Conservation (phyloP, 2,797 vertebrate genomes). For the Sebastes ruberrimus region DNA sequence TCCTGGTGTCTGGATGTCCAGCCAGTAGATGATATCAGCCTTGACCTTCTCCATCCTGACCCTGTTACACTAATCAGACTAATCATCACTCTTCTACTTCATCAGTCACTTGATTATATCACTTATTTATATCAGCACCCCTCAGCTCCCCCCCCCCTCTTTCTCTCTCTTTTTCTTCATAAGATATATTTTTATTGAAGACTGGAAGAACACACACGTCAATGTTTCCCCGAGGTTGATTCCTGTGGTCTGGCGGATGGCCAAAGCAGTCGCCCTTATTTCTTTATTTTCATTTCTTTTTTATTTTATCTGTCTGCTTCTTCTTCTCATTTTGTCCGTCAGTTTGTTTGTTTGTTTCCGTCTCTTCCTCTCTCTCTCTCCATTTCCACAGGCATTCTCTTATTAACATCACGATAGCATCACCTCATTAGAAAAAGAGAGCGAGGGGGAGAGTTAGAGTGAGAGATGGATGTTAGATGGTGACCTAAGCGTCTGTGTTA, state of each 20-base stretch:
- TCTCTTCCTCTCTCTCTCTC: not conserved
- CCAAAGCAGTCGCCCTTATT: not conserved
- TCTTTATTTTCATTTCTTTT: not conserved
- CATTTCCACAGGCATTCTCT: not conserved
- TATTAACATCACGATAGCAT: constrained; percentile 38
- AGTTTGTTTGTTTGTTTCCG: not conserved
- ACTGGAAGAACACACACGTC: not conserved
- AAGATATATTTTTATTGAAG: not conserved
- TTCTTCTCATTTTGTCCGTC: not conserved
- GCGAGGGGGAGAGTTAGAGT: not conserved
- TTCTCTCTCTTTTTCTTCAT: not conserved
- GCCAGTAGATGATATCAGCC: not conserved
- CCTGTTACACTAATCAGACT: constrained; percentile 62
- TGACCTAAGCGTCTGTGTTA: constrained; percentile 37
- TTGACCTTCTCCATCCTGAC: constrained; percentile 57
- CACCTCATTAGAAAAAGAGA: constrained; percentile 34
- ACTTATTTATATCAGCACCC: constrained; percentile 40
- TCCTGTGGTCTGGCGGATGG: not conserved
- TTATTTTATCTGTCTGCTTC: not conserved
- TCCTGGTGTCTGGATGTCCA: constrained; percentile 20
- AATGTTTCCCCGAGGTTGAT: not conserved
- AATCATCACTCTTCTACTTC: constrained; percentile 26
- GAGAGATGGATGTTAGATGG: constrained; percentile 38
- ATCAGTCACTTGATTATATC: constrained; percentile 66
- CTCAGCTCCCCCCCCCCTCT: not conserved